Evolutionary conservation across 2,888 invertebrate species (phyloP).

Genomic region (Lamellibrachia columna): DNA sequence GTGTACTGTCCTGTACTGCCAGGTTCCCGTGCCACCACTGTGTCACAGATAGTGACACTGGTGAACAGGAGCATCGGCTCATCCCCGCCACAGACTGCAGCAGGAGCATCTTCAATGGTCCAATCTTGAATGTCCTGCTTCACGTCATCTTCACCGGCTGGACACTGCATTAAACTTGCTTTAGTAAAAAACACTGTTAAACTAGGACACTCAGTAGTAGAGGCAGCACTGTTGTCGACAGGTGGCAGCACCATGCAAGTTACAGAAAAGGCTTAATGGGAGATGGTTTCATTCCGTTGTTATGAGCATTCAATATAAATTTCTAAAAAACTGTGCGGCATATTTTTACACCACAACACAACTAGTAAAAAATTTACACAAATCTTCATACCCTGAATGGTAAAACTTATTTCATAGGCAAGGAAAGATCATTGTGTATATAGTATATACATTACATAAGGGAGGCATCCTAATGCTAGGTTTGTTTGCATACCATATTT

Average conservation of each 20-base stretch:
- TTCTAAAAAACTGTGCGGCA: no score
- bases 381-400: no score
- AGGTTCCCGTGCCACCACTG: neutral
- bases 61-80: neutral
- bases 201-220: no score
- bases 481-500: no score
- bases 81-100: neutral
- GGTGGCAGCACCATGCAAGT: neutral
- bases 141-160: neutral
- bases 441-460: no score
- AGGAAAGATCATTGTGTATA: no score
- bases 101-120: neutral
- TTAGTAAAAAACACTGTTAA: neutral
- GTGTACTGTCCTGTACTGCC: constrained; percentile 16
- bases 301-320: no score
- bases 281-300: no score
- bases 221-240: neutral
- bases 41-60: neutral
- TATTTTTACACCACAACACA: no score
- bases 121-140: neutral
- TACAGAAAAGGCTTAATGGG: neutral
- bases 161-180: neutral
- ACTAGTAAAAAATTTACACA: no score
- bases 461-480: no score
- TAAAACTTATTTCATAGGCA: no score